Evolutionary conservation across 2,113 vertebrate species (phyloP).

Genomic region (Forbesichthys papilliferus): DNA sequence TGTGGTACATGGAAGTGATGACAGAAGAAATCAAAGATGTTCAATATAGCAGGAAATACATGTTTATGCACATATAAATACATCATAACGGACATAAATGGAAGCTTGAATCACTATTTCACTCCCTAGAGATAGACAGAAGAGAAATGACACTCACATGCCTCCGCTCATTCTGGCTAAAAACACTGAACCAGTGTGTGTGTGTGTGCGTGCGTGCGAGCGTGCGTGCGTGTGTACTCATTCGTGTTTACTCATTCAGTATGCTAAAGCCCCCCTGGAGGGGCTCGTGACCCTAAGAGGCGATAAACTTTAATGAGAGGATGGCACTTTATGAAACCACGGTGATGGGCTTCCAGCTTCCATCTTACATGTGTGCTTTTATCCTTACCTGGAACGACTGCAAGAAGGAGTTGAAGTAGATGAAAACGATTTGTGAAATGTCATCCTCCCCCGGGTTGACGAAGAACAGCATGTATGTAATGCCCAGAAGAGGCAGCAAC

Average conservation of each 20-base stretch:
- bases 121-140: conserved; percentile 1
- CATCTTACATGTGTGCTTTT: not conserved
- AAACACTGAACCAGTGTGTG: conserved; percentile 1
- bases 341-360: not conserved
- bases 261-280: conserved; percentile 31
- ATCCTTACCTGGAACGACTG: conserved; percentile 95
- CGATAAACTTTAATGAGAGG: not conserved
- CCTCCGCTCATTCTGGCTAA: conserved; percentile 25
- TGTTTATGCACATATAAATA: not conserved
- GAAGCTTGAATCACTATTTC: not conserved
- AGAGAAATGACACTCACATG: conserved; percentile 32
- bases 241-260: conserved; percentile 13
- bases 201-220: not conserved
- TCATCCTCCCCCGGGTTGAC: conserved; percentile 95
- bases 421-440: conserved; percentile 95
- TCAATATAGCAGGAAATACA: not conserved
- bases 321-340: not conserved
- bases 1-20: not conserved
- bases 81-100: not conserved
- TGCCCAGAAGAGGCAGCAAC: conserved; percentile 91
- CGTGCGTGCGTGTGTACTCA: not conserved
- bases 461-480: conserved; percentile 98
- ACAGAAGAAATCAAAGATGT: not conserved
- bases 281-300: conserved; percentile 1
- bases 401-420: conserved; percentile 98